Base-by-base conservation (phyloP, 64 coral and sea anemone species). In the Platygyra sinensis region DNA sequence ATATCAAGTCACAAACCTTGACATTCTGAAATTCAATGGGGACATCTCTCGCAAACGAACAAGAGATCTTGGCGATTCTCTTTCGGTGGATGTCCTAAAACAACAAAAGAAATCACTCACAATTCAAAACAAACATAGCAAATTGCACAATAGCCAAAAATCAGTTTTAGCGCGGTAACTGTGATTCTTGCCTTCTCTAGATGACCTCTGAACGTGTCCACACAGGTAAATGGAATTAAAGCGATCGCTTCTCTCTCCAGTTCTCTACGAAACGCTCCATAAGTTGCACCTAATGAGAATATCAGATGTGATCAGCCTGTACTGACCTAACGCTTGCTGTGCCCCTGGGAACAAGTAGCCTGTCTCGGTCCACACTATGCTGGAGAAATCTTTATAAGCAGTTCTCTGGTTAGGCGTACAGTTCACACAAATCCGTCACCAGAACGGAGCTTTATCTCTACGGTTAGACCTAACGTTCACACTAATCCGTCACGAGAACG, bases 201-300 rank as follows among this genome's bases (percentile, higher is more conserved):
- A 82, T 97, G 95, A 20, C 95, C 95, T 38, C 95, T 86, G 62
- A 77, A 97, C 13, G 92, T 94, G 74, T 97, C 95, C 20, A 94
- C 91, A 76, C 88, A 94, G 0, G 91, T 97, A 38, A 97, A 83
- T 74, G 95, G 95, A 30, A 97, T 72, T 18, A 97, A 50, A 16
- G 83, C 75, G 14, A 86, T 83, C 0, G 80, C 73, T 65, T 96
- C 94, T 86, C 72, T 89, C 62, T 93, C 90, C 17, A 97, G 57
- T 8, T 90, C 87, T 91, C 88, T 87, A 52, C 93, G 86, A 14
- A 97, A 87, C 57, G 75, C 52, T 11, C 80, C 92, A 29, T 97
- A 94, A 46, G 95, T 97, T 55, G 95, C 90, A 30, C 95, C 95
- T 97, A 32, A 13, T 29, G 49, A 24, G 18, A 78, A 25, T 13